phyloP scores from a whole-genome alignment of 2,888 invertebrate genomes.

The Patella depressa region DNA sequence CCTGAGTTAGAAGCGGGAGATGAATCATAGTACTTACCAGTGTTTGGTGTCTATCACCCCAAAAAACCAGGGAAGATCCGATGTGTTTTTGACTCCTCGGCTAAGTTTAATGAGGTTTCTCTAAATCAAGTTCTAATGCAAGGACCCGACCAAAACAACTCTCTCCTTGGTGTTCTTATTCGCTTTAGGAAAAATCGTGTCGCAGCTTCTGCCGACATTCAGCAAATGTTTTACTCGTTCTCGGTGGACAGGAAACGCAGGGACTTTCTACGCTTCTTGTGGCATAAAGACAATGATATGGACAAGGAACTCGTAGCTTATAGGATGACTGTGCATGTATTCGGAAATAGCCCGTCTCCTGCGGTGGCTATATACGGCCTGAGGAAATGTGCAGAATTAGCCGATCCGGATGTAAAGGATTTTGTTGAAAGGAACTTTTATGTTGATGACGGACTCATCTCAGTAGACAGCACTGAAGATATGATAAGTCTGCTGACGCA shows the following conservation, averaged over 20 bases:
- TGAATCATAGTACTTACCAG: conserved; percentile 33
- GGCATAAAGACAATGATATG: too few relatives aligned
- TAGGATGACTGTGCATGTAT: too few relatives aligned
- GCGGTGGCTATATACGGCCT: too few relatives aligned
- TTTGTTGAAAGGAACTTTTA: conserved; percentile 34
- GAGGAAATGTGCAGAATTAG: conserved; percentile 12
- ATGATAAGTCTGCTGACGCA: conserved; percentile 33
- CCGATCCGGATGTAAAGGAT: conserved; percentile 17
- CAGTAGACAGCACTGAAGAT: conserved; percentile 22
- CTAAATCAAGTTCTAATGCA: conserved; percentile 29
- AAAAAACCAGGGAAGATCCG: conserved; percentile 36
- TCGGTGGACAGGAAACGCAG: conserved; percentile 31
- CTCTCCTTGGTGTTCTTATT: conserved; percentile 35
- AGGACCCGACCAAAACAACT: conserved; percentile 39
- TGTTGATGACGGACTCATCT: too few relatives aligned
- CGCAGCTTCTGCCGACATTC: conserved; percentile 35
- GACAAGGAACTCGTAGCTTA: too few relatives aligned
- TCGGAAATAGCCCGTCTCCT: too few relatives aligned
- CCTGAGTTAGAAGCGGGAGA: too few relatives aligned
- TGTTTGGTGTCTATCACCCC: conserved; percentile 36
- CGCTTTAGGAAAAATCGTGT: conserved; percentile 31
- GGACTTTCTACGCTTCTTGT: conserved; percentile 36
- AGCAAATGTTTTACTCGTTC: conserved; percentile 43
- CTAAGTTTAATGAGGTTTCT: conserved; percentile 27
- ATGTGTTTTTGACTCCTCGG: conserved; percentile 34